Percentiles rank a stretch among this genome's conserved stretches.
These are phyloP conservation scores for Rhinichthys osculus DNA, from an alignment of 2,797 vertebrate species.

Conservation along the genomic window DNA sequence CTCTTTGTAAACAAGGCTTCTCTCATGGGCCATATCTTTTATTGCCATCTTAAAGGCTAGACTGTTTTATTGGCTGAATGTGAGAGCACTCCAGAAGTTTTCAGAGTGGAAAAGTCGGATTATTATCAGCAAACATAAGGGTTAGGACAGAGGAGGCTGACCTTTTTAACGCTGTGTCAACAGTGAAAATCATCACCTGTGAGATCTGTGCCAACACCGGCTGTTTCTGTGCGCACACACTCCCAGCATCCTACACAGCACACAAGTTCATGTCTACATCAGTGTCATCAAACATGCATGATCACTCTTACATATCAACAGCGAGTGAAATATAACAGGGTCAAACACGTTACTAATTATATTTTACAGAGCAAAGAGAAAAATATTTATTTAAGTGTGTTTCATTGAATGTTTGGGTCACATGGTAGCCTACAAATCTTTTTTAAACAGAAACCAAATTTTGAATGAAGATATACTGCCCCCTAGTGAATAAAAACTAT, in stretches of 20 bases:
- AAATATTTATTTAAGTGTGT: neutral
- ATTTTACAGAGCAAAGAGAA: neutral
- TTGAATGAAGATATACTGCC: constrained; percentile 35
- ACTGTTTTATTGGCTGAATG: constrained; percentile 23
- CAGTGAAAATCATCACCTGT: constrained; percentile 71
- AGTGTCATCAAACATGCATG: neutral
- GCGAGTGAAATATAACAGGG: neutral
- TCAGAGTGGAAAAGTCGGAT: neutral
- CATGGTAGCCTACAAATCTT: neutral
- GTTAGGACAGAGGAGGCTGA: neutral
- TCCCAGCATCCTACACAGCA: constrained; percentile 1
- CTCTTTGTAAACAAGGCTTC: constrained; percentile 28
- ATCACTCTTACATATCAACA: neutral
- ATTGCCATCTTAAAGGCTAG: constrained; percentile 10
- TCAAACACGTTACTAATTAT: neutral
- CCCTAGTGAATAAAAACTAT: constrained; percentile 12
- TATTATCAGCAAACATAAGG: constrained; percentile 21
- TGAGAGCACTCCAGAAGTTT: constrained; percentile 30
- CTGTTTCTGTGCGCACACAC: constrained; percentile 56
- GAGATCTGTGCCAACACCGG: constrained; percentile 77
- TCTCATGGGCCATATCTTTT: constrained; percentile 6
- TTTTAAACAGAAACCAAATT: neutral
- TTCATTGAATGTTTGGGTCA: neutral
- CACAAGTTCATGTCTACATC: neutral
- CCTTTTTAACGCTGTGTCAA: constrained; percentile 21